Percentiles rank a stretch among this genome's conserved stretches.
Evolutionary conservation across 2,797 vertebrate genomes (phyloP).

Genomic region (Parauchenoglanis ngamensis): DNA sequence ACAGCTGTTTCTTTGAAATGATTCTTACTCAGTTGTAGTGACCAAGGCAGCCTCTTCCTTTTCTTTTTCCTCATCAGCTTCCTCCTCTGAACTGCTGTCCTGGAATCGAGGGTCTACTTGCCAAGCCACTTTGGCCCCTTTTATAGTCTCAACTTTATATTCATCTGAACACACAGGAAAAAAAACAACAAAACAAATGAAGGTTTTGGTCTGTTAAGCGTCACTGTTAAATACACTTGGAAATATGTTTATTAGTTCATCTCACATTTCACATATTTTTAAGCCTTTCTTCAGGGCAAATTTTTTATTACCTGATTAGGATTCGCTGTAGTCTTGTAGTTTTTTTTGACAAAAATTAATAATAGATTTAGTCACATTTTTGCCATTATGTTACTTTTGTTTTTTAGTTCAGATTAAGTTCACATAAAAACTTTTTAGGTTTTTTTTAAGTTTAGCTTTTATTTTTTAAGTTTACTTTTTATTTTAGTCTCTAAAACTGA

Average conservation of each 20-base stretch:
- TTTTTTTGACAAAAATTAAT: not conserved
- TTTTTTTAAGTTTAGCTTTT: no score
- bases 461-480: no score
- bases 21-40: slow-evolving; percentile 60
- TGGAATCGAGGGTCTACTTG: slow-evolving; percentile 82
- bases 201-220: not conserved
- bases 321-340: not conserved
- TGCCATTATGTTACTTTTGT: not conserved
- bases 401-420: not conserved
- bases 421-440: no score
- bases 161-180: slow-evolving; percentile 65
- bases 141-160: slow-evolving; percentile 77
- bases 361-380: not conserved
- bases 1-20: not conserved
- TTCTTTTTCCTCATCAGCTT: slow-evolving; percentile 66
- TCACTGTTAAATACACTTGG: not conserved
- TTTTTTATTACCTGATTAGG: no score
- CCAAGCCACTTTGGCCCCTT: slow-evolving; percentile 77
- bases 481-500: not conserved
- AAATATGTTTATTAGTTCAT: not conserved
- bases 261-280: not conserved
- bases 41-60: slow-evolving; percentile 38
- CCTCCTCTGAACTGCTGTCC: slow-evolving; percentile 91
- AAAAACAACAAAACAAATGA: no score
- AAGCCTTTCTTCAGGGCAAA: not conserved